Percentiles rank a stretch among this genome's conserved stretches.
Conservation (phyloP, 2,113 vertebrate species). For the Apteryx owenii region DNA sequence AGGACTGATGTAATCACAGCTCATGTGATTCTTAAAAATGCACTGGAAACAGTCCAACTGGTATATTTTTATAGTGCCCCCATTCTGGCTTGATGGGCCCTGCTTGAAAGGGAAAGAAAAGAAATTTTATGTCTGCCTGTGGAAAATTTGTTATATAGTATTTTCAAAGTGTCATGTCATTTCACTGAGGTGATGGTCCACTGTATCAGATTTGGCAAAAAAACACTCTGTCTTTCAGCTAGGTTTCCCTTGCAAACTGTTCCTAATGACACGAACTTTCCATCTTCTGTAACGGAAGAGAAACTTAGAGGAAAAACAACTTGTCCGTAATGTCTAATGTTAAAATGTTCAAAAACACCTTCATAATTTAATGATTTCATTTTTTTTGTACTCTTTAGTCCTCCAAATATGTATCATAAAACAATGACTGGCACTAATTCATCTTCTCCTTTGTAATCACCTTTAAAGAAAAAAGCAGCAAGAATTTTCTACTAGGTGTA, state of each 20-base stretch:
- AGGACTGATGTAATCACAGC: conserved; percentile 8
- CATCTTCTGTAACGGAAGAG: not conserved
- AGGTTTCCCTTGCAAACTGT: not conserved
- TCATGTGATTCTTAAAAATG: not conserved
- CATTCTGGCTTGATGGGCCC: not conserved
- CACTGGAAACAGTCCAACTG: not conserved
- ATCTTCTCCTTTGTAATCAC: conserved; percentile 44
- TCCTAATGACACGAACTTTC: not conserved
- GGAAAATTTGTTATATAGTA: not conserved
- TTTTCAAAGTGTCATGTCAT: rapidly evolving
- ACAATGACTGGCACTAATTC: conserved; percentile 38
- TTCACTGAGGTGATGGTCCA: not conserved
- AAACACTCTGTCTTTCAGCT: not conserved
- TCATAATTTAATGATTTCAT: not conserved
- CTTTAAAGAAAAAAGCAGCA: conserved; percentile 6
- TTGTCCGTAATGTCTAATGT: not conserved
- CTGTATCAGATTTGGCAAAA: not conserved
- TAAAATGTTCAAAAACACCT: not conserved
- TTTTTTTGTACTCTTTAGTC: rapidly evolving
- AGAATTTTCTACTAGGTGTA: not conserved
- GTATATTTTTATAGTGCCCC: not conserved
- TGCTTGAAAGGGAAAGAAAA: not conserved
- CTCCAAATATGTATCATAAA: conserved; percentile 35
- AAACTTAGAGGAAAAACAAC: not conserved
- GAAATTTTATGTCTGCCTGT: not conserved